Evolutionary conservation across 2,888 invertebrate species (phyloP), one percentile per base, ranked within the genome.

Genomic region (Xanthorhoe spadicearia): DNA sequence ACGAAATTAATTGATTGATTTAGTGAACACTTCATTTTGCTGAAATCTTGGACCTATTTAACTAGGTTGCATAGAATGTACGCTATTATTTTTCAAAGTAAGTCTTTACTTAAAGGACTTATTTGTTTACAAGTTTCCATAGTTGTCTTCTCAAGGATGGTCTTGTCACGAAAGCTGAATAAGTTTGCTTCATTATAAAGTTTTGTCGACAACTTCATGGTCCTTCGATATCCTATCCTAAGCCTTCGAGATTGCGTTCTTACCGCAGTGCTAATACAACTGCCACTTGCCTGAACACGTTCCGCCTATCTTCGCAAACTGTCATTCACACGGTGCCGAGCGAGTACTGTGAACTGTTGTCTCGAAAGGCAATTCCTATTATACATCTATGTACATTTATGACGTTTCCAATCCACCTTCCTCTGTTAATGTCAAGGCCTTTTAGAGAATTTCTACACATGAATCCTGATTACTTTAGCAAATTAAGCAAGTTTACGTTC

Each of bases 231-330:
- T n/a, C n/a, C n/a, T 19, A 35, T n/a, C 15, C 49, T 61, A 59
- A 62, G 59, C 54, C 17, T 32, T 32, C 5, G 49, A 32, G 46
- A 51, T 51, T 8, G 51, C 49, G 48, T 23, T 48, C 51, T 15
- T 7, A 49, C 51, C 51, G 19, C 63, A 52, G 55, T 13, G 52
- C 19, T 63, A 63, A 56, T 60, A 60, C 23, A 48, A 60, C 38
- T 48, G 38, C 52, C 18, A 48, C 23, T 60, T 60, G 60, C 63
- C 23, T 28, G 56, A 43, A 56, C 67, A 67, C 67, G 67, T 67
- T 55, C 59, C 19, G 38, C 54, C 62, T 62, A 62, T 62, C 62
- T 64, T 48, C 53, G 46, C 43, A 56, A 66, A 61, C 53, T 57
- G 61, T 43, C 51, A 51, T 62, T 55, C 19, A 53, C 55, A 28